These are phyloP conservation scores for Zonotrichia leucophrys DNA, from an alignment of 2,113 vertebrate species.

Conservation along the genomic window DNA sequence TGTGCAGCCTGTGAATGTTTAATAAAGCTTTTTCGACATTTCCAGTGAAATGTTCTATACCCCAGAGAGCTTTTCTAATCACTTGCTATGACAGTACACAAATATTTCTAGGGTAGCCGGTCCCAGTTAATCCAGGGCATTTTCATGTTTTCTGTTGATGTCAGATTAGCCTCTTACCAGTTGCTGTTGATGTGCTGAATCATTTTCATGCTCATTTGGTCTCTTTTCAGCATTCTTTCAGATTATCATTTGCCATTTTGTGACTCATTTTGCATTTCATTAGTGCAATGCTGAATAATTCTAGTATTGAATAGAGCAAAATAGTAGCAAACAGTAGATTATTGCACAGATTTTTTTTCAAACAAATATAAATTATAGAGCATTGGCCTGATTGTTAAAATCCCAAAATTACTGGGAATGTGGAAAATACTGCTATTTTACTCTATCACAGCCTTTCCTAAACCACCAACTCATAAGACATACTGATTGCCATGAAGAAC, in stretches of 20 bases:
- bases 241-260: background rate
- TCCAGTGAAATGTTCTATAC: background rate
- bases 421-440: background rate
- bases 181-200: background rate
- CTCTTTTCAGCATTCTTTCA: background rate
- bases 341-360: background rate
- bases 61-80: background rate
- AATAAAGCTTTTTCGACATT: background rate
- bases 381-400: background rate
- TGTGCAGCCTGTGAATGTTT: background rate
- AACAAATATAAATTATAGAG: background rate
- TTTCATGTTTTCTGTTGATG: background rate
- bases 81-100: background rate
- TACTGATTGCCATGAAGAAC: background rate
- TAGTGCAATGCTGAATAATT: background rate
- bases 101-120: background rate
- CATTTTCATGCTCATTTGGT: background rate
- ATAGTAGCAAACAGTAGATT: background rate
- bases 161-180: background rate
- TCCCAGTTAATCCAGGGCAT: background rate
- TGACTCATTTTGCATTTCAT: background rate
- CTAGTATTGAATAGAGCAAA: background rate
- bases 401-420: background rate
- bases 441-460: background rate
- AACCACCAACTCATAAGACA: background rate